Base-by-base conservation (phyloP, 2,888 invertebrate species). In the Patella depressa region DNA sequence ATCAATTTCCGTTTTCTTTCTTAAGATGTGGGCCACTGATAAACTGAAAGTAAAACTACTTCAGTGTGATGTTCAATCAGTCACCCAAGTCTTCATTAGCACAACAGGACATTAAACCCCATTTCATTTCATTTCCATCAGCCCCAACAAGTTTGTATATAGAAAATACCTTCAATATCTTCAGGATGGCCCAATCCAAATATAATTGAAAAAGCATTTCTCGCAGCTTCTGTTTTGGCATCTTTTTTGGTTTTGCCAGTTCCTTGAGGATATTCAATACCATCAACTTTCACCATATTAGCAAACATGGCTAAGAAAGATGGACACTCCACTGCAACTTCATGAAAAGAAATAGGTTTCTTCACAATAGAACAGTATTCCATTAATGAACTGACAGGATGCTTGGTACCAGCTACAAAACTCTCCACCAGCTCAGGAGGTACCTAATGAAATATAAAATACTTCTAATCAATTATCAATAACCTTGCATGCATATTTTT, bases 181-280 rank as follows among this genome's bases (percentile, higher is more conserved):
- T 83, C 79, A 34, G 84, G 83, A 9, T 84, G 82, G 53, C 83
- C 83, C 2, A 88, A 59, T 0, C 88, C 89, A 1, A 88, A 82
- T 7, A 88, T 79, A 9, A 80, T 85, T 29, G 82, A 79, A 57
- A 91, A 85, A 0, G 90, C 90, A 24, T 84, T 86, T 19, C 80
- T 84, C 5, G 90, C 90, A 5, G 90, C 87, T 9, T 81, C 79
- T 2, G 86, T 85, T 80, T 90, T 91, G 0, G 91, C 90, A 14
- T 91, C 89, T 77, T 91, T 91, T 80, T 91, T 91, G 2, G 88
- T 90, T 24, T 81, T 84, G 3, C 89, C 90, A 0, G 81, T 80
- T 17, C 91, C 89, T 74, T 87, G 88, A 7, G 86, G 87, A 74
- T 86, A 89, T 11, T 78, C 53, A 71, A 76, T 77, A 7, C 87